Base-by-base conservation (phyloP, 2,113 vertebrate genomes). In the Talpa occidentalis region DNA sequence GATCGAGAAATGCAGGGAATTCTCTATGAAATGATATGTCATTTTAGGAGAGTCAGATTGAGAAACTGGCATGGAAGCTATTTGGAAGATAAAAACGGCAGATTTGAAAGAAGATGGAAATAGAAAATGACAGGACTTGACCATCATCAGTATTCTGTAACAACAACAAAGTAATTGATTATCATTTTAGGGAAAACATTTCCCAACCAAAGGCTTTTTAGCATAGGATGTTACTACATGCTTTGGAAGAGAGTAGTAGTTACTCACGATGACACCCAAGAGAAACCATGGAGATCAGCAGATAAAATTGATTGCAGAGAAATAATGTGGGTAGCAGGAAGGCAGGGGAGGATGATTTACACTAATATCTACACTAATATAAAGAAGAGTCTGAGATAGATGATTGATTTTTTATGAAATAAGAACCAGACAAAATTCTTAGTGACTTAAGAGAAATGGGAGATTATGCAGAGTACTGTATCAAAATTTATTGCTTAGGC, bases 391-490 rank as follows among this genome's bases (percentile, higher is more conserved):
- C 79, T 94, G 90, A 96, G 64, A 74, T 95, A 93, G 97, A 84
- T 93, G 92, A 92, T 84, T 93, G 92, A 92, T 97, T 96, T 52
- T 52, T 52, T 52, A 59, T 96, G 80, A 87, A 96, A 52, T 89
- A 90, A 90, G 77, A 95, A 93, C 66, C 10, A 40, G 60, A 87
- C 49, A 94, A 83, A 96, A 80, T 95, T 96, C 47, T 92, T 97
- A 40, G 80, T 94, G 79, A 93, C 42, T n/a, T 92, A 83, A 93
- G 79, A 96, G 66, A 91, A 91, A 56, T 88, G 77, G 81, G 95
- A 96, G 59, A 93, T 91, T 78, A 59, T 87, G 40, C n/a, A 91
- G 76, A 94, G 80, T 93, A 56, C 66, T 32, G 0, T 80, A 80
- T 96, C 44, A 93, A 72, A 89, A 93, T 93, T 42, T 88, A 90